Evolutionary conservation across 2,888 invertebrate species (phyloP).

Genomic region (Zonitis immaculata): DNA sequence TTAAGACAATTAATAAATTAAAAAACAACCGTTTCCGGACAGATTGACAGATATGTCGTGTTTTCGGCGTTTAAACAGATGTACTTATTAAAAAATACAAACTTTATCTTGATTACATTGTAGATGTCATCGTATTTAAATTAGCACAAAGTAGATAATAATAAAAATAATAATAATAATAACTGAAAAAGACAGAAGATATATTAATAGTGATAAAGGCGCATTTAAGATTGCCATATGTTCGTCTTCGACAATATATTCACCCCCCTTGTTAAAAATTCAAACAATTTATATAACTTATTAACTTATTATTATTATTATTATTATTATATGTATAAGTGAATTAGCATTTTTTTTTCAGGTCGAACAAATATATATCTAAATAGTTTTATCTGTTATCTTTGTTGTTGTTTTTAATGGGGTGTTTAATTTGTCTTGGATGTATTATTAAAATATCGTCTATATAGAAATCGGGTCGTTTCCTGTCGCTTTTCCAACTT

Average conservation of each 20-base stretch:
- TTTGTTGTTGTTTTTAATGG: conserved; percentile 38
- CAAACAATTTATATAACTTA: conserved; percentile 1
- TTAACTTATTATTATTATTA: too few relatives aligned
- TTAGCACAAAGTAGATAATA: conserved; percentile 25
- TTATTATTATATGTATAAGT: too few relatives aligned
- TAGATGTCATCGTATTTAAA: conserved; percentile 40
- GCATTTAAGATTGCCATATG: background rate
- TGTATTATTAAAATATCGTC: conserved; percentile 39
- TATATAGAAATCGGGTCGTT: conserved; percentile 41
- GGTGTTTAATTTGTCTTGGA: conserved; percentile 43
- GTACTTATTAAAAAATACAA: conserved; percentile 36
- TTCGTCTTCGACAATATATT: conserved; percentile 4
- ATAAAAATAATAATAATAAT: too few relatives aligned
- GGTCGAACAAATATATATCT: conserved; percentile 28
- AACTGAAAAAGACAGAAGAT: too few relatives aligned
- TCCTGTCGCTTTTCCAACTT: conserved; percentile 34
- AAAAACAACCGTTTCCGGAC: conserved; percentile 28
- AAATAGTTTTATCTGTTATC: conserved; percentile 39
- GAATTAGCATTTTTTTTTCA: conserved; percentile 27
- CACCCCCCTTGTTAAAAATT: conserved; percentile 23
- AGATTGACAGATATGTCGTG: conserved; percentile 34
- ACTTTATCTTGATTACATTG: conserved; percentile 32
- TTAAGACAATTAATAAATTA: conserved; percentile 30
- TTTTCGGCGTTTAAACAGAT: conserved; percentile 36
- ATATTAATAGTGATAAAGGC: background rate